These are phyloP conservation scores for Rhineura floridana DNA, from an alignment of 2,113 vertebrate species.

Conservation along the genomic window DNA sequence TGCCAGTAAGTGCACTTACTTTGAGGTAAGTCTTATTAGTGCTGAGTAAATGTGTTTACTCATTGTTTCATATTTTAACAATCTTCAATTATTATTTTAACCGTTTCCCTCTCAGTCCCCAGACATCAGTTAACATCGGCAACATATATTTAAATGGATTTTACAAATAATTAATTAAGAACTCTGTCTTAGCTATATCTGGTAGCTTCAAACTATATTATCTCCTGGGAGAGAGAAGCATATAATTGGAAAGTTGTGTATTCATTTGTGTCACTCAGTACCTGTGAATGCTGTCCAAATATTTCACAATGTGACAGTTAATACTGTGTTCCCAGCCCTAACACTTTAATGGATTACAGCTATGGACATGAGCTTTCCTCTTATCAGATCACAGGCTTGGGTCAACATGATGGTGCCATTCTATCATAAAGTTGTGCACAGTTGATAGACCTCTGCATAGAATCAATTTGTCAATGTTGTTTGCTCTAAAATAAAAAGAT, in stretches of 20 bases:
- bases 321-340: not conserved
- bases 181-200: not conserved
- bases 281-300: not conserved
- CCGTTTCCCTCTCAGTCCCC: not conserved
- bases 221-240: not conserved
- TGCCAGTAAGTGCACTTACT: not conserved
- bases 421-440: not conserved
- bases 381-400: not conserved
- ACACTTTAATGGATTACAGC: not conserved
- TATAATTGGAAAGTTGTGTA: not conserved
- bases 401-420: not conserved
- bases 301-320: slow-evolving; percentile 12
- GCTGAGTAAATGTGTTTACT: not conserved
- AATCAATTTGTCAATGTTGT: slow-evolving; percentile 3
- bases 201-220: not conserved
- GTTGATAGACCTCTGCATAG: not conserved
- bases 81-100: not conserved
- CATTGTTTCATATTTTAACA: not conserved
- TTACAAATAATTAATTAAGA: slow-evolving; percentile 17
- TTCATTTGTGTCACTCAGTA: slow-evolving; percentile 12
- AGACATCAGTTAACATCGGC: not conserved
- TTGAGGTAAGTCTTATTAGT: not conserved
- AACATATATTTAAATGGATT: not conserved
- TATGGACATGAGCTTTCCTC: not conserved
- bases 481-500: not conserved